phyloP scores from a whole-genome alignment of 2,888 invertebrate genomes.

The Pollenia griseotomentosa region DNA sequence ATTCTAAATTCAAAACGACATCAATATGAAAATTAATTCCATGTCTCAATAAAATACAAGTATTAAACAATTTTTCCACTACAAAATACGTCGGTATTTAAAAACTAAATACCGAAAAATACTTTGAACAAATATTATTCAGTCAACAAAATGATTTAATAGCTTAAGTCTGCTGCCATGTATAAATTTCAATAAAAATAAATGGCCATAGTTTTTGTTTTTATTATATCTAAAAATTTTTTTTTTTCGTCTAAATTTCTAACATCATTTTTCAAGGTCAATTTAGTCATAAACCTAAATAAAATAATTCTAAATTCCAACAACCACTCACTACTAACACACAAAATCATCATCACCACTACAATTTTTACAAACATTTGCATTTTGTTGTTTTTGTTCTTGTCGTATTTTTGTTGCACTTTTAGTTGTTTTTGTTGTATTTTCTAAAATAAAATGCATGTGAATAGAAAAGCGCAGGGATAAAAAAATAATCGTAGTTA shows the following conservation, averaged over 20 bases:
- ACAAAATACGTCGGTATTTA: not conserved
- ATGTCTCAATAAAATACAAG: not conserved
- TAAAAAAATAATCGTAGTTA: not conserved
- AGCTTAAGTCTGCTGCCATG: constrained; percentile 28
- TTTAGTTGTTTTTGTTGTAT: constrained; percentile 18
- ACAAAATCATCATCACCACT: constrained; percentile 53
- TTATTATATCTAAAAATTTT: not conserved
- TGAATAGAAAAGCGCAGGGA: constrained; percentile 17
- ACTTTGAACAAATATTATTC: constrained; percentile 6
- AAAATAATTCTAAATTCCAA: constrained; percentile 70
- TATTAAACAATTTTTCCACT: not conserved
- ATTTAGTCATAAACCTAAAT: constrained; percentile 70
- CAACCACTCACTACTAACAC: constrained; percentile 65
- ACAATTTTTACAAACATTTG: constrained; percentile 8
- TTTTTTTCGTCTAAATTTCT: constrained; percentile 41
- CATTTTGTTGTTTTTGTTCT: constrained; percentile 12
- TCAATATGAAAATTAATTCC: not conserved
- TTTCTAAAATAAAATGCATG: constrained; percentile 50
- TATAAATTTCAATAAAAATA: constrained; percentile 51
- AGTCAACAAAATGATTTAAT: constrained; percentile 43
- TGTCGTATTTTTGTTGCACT: constrained; percentile 26
- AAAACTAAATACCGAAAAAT: constrained; percentile 24
- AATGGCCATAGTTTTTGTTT: constrained; percentile 22
- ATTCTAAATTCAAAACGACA: too few species aligned
- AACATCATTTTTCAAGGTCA: constrained; percentile 72